Conservation (phyloP, 1,140 invertebrate species). For the Drosophila ironensis region DNA sequence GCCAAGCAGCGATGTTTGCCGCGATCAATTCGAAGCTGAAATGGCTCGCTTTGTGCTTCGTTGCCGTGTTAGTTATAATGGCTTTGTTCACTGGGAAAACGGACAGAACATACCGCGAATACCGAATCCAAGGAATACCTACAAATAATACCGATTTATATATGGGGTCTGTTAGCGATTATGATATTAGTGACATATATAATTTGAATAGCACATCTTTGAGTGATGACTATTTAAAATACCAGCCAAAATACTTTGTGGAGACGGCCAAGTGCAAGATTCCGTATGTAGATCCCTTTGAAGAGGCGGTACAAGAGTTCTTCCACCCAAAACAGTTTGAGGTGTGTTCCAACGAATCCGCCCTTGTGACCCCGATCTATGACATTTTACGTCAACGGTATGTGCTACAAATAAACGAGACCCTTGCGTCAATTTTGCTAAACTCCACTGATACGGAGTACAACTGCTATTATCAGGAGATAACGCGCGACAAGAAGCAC, state of each 20-base stretch:
- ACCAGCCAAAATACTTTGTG: conserved; percentile 30
- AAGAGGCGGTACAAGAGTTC: conserved; percentile 20
- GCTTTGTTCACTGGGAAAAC: not conserved
- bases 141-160: not conserved
- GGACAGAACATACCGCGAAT: not conserved
- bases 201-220: not conserved
- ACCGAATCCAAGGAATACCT: not conserved
- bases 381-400: conserved; percentile 35
- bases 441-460: conserved; percentile 45
- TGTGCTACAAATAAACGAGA: conserved; percentile 46
- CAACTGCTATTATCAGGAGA: conserved; percentile 63
- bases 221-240: not conserved
- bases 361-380: conserved; percentile 48
- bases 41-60: not conserved
- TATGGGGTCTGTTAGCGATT: not conserved
- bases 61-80: not conserved
- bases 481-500: conserved; percentile 12
- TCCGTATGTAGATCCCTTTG: conserved; percentile 56
- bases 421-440: conserved; percentile 18
- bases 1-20: not conserved
- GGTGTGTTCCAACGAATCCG: conserved; percentile 47
- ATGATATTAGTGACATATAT: not conserved
- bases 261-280: conserved; percentile 43
- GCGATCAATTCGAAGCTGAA: not conserved
- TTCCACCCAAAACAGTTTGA: conserved; percentile 35